phyloP scores from a whole-genome alignment of 2,797 vertebrate genomes.

The Neopelma chrysocephalum region DNA sequence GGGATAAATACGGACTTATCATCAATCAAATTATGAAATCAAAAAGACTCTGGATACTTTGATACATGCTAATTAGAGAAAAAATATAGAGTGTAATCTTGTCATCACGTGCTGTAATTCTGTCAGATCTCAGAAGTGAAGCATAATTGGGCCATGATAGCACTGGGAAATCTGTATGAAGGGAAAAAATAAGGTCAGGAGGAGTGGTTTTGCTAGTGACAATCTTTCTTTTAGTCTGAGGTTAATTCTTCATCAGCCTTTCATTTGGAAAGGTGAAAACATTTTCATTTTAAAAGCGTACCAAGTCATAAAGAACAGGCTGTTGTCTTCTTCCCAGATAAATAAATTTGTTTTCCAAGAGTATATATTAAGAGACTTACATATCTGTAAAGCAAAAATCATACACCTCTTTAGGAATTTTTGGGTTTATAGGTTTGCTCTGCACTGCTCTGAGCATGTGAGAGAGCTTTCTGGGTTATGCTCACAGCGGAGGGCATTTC shows the following conservation, averaged over 20 bases:
- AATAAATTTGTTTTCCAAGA: not conserved
- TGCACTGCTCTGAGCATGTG: not conserved
- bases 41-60: slow-evolving; percentile 51
- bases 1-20: not conserved
- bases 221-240: not conserved
- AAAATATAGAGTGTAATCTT: slow-evolving; percentile 9
- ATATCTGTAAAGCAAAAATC: not conserved
- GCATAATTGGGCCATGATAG: slow-evolving; percentile 3
- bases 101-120: slow-evolving; percentile 31
- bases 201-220: not conserved
- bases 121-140: slow-evolving; percentile 47
- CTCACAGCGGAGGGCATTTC: not conserved
- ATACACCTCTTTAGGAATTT: not conserved
- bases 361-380: not conserved
- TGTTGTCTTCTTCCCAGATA: not conserved
- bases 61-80: slow-evolving; percentile 43
- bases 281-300: not conserved
- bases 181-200: not conserved
- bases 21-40: slow-evolving; percentile 28
- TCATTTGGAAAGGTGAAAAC: not conserved
- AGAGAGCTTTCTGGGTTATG: not conserved
- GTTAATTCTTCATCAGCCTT: not conserved
- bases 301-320: not conserved
- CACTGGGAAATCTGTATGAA: not conserved
- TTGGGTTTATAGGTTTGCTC: not conserved